phyloP scores from a whole-genome alignment of 2,888 invertebrate genomes.

The Drosophila gaucha region DNA sequence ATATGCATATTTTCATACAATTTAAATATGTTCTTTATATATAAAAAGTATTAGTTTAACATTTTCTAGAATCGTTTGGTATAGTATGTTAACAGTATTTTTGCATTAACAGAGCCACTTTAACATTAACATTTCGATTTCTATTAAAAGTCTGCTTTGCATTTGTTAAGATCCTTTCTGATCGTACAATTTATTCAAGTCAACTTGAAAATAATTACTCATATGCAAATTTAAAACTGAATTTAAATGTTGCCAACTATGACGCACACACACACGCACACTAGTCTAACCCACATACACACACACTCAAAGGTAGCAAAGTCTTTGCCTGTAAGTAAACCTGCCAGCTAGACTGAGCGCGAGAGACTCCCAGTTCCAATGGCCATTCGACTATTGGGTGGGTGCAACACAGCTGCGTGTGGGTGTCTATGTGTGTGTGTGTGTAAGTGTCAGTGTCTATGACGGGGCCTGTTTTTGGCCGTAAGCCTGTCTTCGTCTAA shows the following conservation, averaged over 20 bases:
- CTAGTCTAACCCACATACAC: slow-evolving; percentile 14
- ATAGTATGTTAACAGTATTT: too few relatives aligned
- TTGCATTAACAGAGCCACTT: neutral
- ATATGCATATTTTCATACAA: too few relatives aligned
- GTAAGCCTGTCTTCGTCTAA: slow-evolving; percentile 34
- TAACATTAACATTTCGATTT: too few relatives aligned
- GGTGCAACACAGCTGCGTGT: slow-evolving; percentile 61
- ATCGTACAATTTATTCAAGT: neutral
- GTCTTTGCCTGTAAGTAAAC: slow-evolving; percentile 43
- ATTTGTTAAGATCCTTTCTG: neutral
- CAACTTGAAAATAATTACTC: neutral
- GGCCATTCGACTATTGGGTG: slow-evolving; percentile 62
- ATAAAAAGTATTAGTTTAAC: neutral
- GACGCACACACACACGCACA: slow-evolving; percentile 37
- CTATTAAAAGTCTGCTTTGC: too few relatives aligned
- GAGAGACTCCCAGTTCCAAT: slow-evolving; percentile 35
- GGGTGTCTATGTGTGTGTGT: slow-evolving; percentile 50
- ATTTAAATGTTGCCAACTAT: slow-evolving; percentile 38
- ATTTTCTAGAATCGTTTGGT: neutral
- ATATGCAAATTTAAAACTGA: slow-evolving; percentile 31
- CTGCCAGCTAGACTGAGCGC: slow-evolving; percentile 35
- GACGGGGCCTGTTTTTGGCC: slow-evolving; percentile 43
- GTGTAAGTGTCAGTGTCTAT: slow-evolving; percentile 17
- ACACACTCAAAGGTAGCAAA: slow-evolving; percentile 17
- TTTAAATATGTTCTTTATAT: neutral